These are phyloP conservation scores for Hetaerina titia DNA, from an alignment of 2,888 invertebrate species.

Conservation along the genomic window DNA sequence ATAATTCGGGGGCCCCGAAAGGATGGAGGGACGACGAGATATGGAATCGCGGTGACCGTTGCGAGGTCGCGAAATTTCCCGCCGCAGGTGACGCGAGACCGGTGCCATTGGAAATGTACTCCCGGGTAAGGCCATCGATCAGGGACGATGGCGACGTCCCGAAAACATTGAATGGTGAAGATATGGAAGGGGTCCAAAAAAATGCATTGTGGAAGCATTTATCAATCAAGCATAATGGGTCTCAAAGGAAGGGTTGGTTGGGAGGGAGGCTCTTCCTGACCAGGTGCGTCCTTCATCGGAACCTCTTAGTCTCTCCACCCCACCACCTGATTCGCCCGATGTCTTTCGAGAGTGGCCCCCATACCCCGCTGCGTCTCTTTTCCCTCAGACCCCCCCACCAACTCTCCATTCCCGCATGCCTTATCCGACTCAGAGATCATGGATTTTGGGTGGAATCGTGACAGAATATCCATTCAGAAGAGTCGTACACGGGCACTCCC, in stretches of 20 bases:
- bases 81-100: neutral
- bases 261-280: neutral
- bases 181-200: neutral
- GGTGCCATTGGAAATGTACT: neutral
- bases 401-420: neutral
- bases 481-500: neutral
- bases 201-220: neutral
- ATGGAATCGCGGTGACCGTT: neutral
- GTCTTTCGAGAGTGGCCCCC: neutral
- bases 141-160: neutral
- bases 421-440: neutral
- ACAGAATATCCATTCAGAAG: conserved; percentile 20
- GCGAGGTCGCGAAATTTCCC: neutral
- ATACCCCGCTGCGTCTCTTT: neutral
- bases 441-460: conserved; percentile 42
- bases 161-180: conserved; percentile 24
- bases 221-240: conserved; percentile 55
- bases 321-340: neutral
- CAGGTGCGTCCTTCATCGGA: conserved; percentile 32
- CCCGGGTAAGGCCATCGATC: neutral
- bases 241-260: neutral
- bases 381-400: neutral
- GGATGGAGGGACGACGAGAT: neutral
- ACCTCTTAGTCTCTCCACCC: neutral
- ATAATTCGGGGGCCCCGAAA: neutral